Conservation (phyloP, 2,888 invertebrate species). For the Catocala sponsa region DNA sequence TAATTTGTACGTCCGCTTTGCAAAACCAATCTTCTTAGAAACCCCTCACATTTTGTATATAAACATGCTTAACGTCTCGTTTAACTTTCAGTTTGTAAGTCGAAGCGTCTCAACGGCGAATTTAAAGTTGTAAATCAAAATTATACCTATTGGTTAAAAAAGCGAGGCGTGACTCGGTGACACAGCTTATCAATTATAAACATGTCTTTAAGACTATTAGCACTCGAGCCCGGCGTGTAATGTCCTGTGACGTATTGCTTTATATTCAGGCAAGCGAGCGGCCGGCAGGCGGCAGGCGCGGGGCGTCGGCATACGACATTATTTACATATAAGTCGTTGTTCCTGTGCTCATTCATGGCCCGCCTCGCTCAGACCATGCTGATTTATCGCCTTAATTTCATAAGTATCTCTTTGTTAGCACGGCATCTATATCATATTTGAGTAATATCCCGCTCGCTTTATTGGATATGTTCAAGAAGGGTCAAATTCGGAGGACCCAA, state of each 20-base stretch:
- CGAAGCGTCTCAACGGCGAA: not conserved
- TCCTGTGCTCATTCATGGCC: constrained; percentile 81
- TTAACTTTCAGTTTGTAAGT: constrained; percentile 26
- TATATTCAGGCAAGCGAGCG: constrained; percentile 73
- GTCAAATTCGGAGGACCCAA: constrained; percentile 59
- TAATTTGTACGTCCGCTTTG: constrained; percentile 71
- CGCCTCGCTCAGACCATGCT: constrained; percentile 69
- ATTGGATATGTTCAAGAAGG: constrained; percentile 69
- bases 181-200: constrained; percentile 42
- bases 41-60: constrained; percentile 42
- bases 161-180: constrained; percentile 9
- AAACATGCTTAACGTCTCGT: constrained; percentile 24
- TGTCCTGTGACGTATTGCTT: constrained; percentile 77
- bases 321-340: constrained; percentile 86
- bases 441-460: constrained; percentile 72
- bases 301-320: constrained; percentile 74
- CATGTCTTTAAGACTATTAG: constrained; percentile 58
- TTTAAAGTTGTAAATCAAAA: constrained; percentile 3
- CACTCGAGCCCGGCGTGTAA: constrained; percentile 69
- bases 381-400: constrained; percentile 87
- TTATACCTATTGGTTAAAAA: not conserved
- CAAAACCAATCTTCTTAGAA: constrained; percentile 59
- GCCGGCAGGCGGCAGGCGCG: constrained; percentile 57
- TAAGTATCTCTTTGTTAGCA: constrained; percentile 86
- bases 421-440: constrained; percentile 78